Base-by-base conservation (phyloP, 2,888 invertebrate genomes). In the Drosophila quinaria region DNA sequence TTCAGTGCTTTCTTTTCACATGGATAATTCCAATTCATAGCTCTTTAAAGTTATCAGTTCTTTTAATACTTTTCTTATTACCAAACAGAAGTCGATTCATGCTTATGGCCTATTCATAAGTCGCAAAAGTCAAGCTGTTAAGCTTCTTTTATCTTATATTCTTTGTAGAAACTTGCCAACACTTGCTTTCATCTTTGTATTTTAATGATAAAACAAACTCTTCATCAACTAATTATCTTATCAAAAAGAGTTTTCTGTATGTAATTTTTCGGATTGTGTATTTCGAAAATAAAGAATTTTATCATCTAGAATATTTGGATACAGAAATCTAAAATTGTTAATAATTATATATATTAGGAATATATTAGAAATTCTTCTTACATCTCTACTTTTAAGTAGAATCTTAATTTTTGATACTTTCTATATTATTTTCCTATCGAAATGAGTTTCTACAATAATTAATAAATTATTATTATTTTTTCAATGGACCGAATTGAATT, bases 41-140 rank as follows among this genome's bases (percentile, higher is more conserved):
- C 37, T 58, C 22, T 35, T 44, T 42, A 5, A 22, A 44, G n/a
- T 22, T 46, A 35, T 47, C 37, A 29, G 15, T 17, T 47, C 37
- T 37, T 29, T 58, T 47, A 11, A 17, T 47, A 39, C 17, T 49
- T 44, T n/a, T 9, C 25, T 47, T 47, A 47, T 29, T 47, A 37
- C 35, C 47, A 47, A 58, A 58, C 56, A 58, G 47, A 47, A 58
- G 58, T 58, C 9, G 37, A 47, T 58, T 56, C 55, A 56, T 56
- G 13, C 11, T 54, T 31, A 41, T 11, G 9, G 13, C 19, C 54
- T 42, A 44, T 44, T 55, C 55, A 44, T n/a, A 31, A 41, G 11
- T 19, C 10, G 10, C 1, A n/a, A 37, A 44, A 33, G 10, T 55
- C 31, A 39, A 29, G 25, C 29, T 25, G 39, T 15, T 54, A 5